phyloP scores from a whole-genome alignment of 2,797 vertebrate species.

The Nannoperca australis region DNA sequence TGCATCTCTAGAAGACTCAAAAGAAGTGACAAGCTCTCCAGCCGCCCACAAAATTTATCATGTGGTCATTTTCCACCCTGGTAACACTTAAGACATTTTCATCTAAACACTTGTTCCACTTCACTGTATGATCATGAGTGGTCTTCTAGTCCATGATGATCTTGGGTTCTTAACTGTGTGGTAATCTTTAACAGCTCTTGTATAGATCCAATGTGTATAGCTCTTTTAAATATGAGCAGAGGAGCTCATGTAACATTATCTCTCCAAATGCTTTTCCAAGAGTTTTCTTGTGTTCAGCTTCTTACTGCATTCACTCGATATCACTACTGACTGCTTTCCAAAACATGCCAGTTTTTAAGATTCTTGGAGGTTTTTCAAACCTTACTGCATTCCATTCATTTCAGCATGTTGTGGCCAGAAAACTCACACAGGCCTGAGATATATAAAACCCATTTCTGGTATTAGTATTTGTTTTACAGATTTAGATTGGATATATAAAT shows the following conservation, averaged over 20 bases:
- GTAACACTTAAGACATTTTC: constrained; percentile 18
- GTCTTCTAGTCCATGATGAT: not conserved
- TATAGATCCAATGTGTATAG: not conserved
- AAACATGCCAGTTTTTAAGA: not conserved
- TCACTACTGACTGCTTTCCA: not conserved
- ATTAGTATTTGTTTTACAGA: not conserved
- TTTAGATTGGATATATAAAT: not conserved
- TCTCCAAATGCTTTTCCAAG: not conserved
- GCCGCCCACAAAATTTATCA: constrained; percentile 14
- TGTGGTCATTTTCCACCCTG: constrained; percentile 19
- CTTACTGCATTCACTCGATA: not conserved
- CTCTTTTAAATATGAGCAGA: not conserved
- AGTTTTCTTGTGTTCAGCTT: not conserved
- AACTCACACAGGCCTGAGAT: not conserved
- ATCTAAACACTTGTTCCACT: not conserved
- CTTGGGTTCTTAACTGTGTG: not conserved
- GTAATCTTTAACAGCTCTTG: constrained; percentile 1
- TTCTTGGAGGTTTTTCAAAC: not conserved
- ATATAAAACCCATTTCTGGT: not conserved
- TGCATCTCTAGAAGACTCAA: constrained; percentile 17
- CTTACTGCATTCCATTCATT: not conserved
- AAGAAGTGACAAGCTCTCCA: constrained; percentile 26
- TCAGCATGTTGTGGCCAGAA: not conserved
- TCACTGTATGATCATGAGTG: not conserved
- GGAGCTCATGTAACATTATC: constrained; percentile 7